phyloP scores from a whole-genome alignment of 2,888 invertebrate species.

The Brachyopa scutellaris region DNA sequence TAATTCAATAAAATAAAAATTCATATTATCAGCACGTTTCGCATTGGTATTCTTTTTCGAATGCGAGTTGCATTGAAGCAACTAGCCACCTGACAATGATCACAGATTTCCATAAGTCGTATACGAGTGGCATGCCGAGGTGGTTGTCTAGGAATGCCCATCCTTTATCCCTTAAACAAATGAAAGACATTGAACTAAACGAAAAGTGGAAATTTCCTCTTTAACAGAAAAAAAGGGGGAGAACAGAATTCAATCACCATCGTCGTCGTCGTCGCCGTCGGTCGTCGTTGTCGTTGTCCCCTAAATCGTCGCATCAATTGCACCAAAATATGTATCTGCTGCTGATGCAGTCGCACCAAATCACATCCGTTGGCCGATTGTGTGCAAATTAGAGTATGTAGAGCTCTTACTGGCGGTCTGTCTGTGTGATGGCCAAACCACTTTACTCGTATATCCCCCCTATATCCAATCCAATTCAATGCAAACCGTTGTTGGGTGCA shows the following conservation, averaged over 20 bases:
- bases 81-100: slow-evolving; percentile 57
- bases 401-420: slow-evolving; percentile 16
- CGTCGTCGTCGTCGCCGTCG: slow-evolving; percentile 1
- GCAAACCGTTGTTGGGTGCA: slow-evolving; percentile 28
- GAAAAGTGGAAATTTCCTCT: slow-evolving; percentile 66
- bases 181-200: slow-evolving; percentile 29
- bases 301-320: slow-evolving; percentile 46
- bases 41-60: slow-evolving; percentile 61
- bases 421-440: slow-evolving; percentile 42
- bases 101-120: slow-evolving; percentile 63
- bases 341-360: slow-evolving; percentile 53
- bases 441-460: slow-evolving; percentile 40
- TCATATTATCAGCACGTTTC: slow-evolving; percentile 69
- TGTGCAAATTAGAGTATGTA: slow-evolving; percentile 69
- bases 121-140: slow-evolving; percentile 7
- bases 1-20: slow-evolving; percentile 68
- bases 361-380: slow-evolving; percentile 68
- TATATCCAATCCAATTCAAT: slow-evolving; percentile 34
- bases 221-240: slow-evolving; percentile 28
- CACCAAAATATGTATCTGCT: slow-evolving; percentile 46
- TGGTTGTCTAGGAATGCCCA: neutral
- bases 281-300: slow-evolving; percentile 10
- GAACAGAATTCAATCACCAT: slow-evolving; percentile 52
- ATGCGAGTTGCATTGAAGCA: slow-evolving; percentile 54
- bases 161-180: neutral